Conservation (phyloP, 2,797 vertebrate genomes). For the Lerista edwardsae region DNA sequence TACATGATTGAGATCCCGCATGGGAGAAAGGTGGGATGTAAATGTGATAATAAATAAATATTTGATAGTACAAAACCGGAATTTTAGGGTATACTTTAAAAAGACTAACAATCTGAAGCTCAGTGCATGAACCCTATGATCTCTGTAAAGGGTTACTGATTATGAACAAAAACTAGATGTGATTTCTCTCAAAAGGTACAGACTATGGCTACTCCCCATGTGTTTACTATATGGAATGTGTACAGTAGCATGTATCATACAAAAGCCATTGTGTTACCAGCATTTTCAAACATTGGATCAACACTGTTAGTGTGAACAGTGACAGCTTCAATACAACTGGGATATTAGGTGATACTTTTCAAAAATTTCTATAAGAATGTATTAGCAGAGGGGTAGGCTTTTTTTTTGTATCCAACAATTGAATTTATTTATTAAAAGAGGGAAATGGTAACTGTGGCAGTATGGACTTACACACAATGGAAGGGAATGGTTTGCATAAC, state of each 20-base stretch:
- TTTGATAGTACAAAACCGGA: accelerated
- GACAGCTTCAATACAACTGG: background rate
- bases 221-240: background rate
- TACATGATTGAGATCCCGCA: too few species aligned
- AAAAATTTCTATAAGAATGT: background rate
- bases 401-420: constrained; percentile 36
- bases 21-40: too few species aligned
- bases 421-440: constrained; percentile 24
- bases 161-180: background rate
- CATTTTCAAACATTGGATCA: background rate
- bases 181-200: background rate
- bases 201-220: too few species aligned
- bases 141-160: background rate
- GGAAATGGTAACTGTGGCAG: background rate
- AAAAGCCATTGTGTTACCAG: background rate
- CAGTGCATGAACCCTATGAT: background rate
- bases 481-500: background rate
- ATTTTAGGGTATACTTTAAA: background rate
- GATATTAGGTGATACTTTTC: background rate
- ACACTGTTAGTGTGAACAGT: background rate
- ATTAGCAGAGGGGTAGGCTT: background rate
- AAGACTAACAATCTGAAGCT: background rate
- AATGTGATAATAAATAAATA: too few species aligned
- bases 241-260: background rate
- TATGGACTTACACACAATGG: background rate